Evolutionary conservation across 1,140 invertebrate genomes (phyloP), one percentile per base, ranked within the genome.

Genomic region (Drosophila funebris): DNA sequence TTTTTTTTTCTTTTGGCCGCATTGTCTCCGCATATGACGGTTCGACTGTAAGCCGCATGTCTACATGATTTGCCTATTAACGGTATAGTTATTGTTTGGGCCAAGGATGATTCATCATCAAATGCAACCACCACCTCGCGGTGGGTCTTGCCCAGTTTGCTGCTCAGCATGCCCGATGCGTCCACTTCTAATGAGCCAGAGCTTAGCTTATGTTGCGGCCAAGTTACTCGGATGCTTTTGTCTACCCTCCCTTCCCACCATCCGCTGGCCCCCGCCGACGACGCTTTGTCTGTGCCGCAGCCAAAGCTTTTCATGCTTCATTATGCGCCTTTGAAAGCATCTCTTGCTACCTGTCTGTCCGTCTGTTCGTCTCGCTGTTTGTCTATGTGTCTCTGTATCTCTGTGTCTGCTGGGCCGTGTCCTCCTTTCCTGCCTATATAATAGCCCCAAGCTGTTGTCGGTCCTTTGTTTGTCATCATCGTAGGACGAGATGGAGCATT

Each of bases 1-100:
- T n/a, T n/a, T n/a, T n/a, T n/a, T n/a, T n/a, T n/a, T n/a, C n/a
- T 57, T 46, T 66, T 56, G 33, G 44, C 22, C 43, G 33, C 33
- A 48, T 41, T 68, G 56, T 61, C 52, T 67, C 22, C 16, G 13
- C 20, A 22, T 16, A 18, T 16, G 39, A 8, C 39, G 39, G 4
- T 9, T 4, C n/a, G 43, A 8, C 58, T 46, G 29, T 67, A 58
- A 57, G 43, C 63, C 63, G 63, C 63, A 33, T 62, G 66, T 68
- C 52, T 50, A 87, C 83, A 87, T 88, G 82, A 66, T 87, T 88
- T 78, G 82, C 83, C 82, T 88, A 87, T 87, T 87, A 88, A 87
- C 75, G 56, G 76, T 48, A 27, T 46, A 11, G 9, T 27, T 44
- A 44, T 66, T 56, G 52, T 46, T 13, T 39, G 29, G 44, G 13